phyloP scores from a whole-genome alignment of 2,797 vertebrate species.

The Acrossocheilus wenchowensis region DNA sequence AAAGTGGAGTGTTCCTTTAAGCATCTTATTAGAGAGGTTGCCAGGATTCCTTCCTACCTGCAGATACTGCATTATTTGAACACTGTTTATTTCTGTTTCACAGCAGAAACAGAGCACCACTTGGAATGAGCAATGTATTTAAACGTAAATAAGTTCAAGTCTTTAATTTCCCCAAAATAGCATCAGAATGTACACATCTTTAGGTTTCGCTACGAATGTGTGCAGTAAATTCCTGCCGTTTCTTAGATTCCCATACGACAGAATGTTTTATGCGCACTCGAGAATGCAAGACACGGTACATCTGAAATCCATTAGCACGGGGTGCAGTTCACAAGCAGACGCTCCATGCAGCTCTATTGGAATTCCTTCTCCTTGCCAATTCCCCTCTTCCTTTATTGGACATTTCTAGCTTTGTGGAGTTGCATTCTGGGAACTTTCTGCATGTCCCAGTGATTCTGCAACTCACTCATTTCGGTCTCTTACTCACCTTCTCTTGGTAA shows the following conservation, averaged over 20 bases:
- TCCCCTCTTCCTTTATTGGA: slow-evolving; percentile 55
- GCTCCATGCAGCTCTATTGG: slow-evolving; percentile 76
- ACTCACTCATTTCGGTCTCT: slow-evolving; percentile 53
- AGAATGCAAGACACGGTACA: slow-evolving; percentile 77
- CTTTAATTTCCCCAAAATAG: slow-evolving; percentile 2
- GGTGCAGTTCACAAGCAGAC: slow-evolving; percentile 74
- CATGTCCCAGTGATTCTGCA: slow-evolving; percentile 60
- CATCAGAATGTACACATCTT: not conserved
- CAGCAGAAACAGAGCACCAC: not conserved
- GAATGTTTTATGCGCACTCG: slow-evolving; percentile 78
- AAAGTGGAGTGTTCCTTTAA: too few relatives aligned
- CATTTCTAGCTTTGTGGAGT: slow-evolving; percentile 65
- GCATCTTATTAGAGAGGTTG: not conserved
- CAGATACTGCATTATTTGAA: not conserved
- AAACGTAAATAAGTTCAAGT: not conserved
- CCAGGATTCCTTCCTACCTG: not conserved
- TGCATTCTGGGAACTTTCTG: slow-evolving; percentile 64
- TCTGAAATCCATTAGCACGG: slow-evolving; percentile 79
- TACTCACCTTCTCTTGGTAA: slow-evolving; percentile 45
- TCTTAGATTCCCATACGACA: slow-evolving; percentile 77
- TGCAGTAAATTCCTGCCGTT: slow-evolving; percentile 75
- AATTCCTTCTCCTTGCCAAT: slow-evolving; percentile 68
- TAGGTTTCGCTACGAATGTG: slow-evolving; percentile 55
- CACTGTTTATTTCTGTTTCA: not conserved
- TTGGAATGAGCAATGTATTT: not conserved